Conservation (phyloP, 2,797 vertebrate species). For the Buphagus erythrorhynchus region DNA sequence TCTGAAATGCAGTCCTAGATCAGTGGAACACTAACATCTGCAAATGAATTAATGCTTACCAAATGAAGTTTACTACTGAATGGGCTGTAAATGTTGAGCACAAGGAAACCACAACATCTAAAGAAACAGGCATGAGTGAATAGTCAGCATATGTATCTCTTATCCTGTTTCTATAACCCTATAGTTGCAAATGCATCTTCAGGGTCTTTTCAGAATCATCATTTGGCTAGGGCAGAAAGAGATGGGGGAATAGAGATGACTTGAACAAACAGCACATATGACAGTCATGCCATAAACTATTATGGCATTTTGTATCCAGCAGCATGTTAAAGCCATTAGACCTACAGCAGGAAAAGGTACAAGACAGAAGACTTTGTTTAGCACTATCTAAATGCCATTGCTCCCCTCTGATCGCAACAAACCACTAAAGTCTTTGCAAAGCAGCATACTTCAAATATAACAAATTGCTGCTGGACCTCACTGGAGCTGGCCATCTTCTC, state of each 20-base stretch:
- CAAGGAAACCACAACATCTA: not conserved
- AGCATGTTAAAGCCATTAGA: not conserved
- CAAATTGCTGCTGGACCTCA: not conserved
- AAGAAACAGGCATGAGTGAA: not conserved
- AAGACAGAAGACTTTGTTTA: not conserved
- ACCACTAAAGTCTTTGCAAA: not conserved
- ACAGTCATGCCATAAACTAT: not conserved
- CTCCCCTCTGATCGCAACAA: not conserved
- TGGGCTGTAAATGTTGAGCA: not conserved
- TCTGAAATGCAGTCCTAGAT: not conserved
- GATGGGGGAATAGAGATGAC: not conserved
- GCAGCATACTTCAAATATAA: not conserved
- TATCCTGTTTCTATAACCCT: not conserved
- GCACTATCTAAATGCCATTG: not conserved
- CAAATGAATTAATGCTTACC: not conserved
- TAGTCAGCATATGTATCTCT: not conserved
- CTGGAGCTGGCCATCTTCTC: not conserved
- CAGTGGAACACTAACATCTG: not conserved
- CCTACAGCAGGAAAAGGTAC: not conserved
- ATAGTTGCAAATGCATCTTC: not conserved
- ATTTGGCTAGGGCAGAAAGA: not conserved
- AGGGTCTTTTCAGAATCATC: not conserved
- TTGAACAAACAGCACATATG: not conserved
- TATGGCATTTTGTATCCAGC: not conserved
- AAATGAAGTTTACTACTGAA: not conserved